Conservation (phyloP, 2,797 vertebrate genomes). For the Gadopsis marmoratus region DNA sequence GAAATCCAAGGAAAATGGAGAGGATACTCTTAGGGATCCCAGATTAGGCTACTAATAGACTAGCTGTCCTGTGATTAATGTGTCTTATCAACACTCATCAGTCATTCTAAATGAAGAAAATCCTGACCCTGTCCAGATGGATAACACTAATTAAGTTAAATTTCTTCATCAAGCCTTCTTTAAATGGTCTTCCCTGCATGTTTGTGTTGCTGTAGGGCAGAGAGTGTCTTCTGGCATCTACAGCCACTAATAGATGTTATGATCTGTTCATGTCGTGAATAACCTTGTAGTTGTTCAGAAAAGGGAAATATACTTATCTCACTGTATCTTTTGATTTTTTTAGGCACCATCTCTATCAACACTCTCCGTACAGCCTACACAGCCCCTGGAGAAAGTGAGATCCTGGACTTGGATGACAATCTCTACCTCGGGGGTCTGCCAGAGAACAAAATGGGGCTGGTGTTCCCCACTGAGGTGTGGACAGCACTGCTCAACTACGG, state of each 20-base stretch:
- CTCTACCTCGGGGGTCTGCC: conserved; percentile 96
- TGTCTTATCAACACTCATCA: conserved; percentile 80
- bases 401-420: conserved; percentile 97
- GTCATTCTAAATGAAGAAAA: conserved; percentile 81
- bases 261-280: conserved; percentile 19
- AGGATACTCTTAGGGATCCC: conserved; percentile 76
- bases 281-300: conserved; percentile 7
- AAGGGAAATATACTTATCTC: conserved; percentile 16
- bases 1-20: conserved; percentile 77
- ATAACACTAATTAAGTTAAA: conserved; percentile 79
- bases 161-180: conserved; percentile 77
- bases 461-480: conserved; percentile 98
- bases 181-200: conserved; percentile 46
- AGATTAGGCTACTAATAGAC: conserved; percentile 83
- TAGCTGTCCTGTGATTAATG: conserved; percentile 79
- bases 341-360: conserved; percentile 98
- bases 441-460: conserved; percentile 94
- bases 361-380: conserved; percentile 94
- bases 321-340: conserved; percentile 24
- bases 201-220: conserved; percentile 30
- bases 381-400: conserved; percentile 97
- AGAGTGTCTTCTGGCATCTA: conserved; percentile 9
- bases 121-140: conserved; percentile 75
- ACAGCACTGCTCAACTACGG: conserved; percentile 98
- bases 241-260: conserved; percentile 17